phyloP scores from a whole-genome alignment of 2,113 vertebrate species.

The Istiophorus platypterus region DNA sequence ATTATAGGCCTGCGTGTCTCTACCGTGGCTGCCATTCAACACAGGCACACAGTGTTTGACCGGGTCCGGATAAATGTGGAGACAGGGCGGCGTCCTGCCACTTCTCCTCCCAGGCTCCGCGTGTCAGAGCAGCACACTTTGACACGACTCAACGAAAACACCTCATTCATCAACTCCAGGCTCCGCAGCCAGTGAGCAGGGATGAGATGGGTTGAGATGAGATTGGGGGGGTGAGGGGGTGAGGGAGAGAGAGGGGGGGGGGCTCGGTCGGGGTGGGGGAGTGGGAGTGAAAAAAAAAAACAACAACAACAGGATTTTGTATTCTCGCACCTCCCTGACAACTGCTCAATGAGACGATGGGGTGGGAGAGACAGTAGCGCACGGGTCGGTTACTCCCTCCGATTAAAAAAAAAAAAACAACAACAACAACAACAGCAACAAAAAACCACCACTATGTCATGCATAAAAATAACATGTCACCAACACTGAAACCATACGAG shows the following conservation, averaged over 20 bases:
- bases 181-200: slow-evolving; percentile 47
- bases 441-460: not conserved
- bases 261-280: not conserved
- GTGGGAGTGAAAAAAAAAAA: not conserved
- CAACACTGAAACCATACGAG: not conserved
- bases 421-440: not conserved
- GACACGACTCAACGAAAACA: slow-evolving; percentile 78
- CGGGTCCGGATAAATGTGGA: slow-evolving; percentile 71
- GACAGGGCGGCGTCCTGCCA: slow-evolving; percentile 82
- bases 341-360: slow-evolving; percentile 36
- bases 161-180: slow-evolving; percentile 82
- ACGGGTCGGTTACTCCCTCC: slow-evolving; percentile 53
- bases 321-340: slow-evolving; percentile 71
- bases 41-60: slow-evolving; percentile 43
- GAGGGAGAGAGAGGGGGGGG: not conserved
- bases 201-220: not conserved
- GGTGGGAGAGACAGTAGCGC: slow-evolving; percentile 67
- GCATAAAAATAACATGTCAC: not conserved
- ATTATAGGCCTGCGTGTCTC: slow-evolving; percentile 43
- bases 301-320: slow-evolving; percentile 62
- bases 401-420: slow-evolving; percentile 24
- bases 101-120: slow-evolving; percentile 72
- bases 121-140: slow-evolving; percentile 80
- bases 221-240: not conserved
- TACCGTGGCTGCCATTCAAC: slow-evolving; percentile 4